Base-by-base conservation (phyloP, 2,797 vertebrate species). In the Meda fulgida region DNA sequence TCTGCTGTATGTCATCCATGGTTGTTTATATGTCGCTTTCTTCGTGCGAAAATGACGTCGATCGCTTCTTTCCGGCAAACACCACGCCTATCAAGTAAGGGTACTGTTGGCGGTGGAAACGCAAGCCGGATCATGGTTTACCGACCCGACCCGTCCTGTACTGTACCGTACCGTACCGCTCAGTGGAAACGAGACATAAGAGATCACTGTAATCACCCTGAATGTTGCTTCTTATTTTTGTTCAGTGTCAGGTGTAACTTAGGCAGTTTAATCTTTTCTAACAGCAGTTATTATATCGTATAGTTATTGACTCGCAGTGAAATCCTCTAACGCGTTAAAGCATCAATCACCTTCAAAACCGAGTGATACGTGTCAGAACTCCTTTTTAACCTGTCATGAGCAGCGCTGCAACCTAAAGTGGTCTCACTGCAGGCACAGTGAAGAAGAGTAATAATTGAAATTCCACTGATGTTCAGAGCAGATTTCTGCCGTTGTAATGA, bases 401-500 rank as follows among this genome's bases (percentile, higher is more conserved):
- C 43, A 21, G 58, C n/a, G 23, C 34, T 48, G 19, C n/a, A 83
- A 75, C 38, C 34, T 75, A 43, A 82, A 76, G 71, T 67, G 71
- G 31, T 83, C 46, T 83, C 72, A 53, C 63, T 69, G 82, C 82
- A 43, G 73, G 46, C 73, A 78, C 43, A 43, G 31, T 77, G 58
- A 77, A 67, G 58, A 77, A 67, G 60, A 10, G 73, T 67, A 78
- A 77, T 84, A 53, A 84, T 78, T 84, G 82, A 84, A 77, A 84
- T 78, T 84, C 73, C 73, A 58, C 34, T 11, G 65, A 69, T 48
- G 63, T 84, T 84, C 65, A 58, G 46, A 78, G 75, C 73, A 55
- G 48, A 84, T 84, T 84, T 78, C 26, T 69, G 73, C 73, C 14
- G n/a, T 84, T 84, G 72, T 84, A 84, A 84, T 84, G 72, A 66